Percentiles rank a stretch among this genome's conserved stretches.
Evolutionary conservation across 2,797 vertebrate species (phyloP).

Genomic region (Bucorvus abyssinicus): DNA sequence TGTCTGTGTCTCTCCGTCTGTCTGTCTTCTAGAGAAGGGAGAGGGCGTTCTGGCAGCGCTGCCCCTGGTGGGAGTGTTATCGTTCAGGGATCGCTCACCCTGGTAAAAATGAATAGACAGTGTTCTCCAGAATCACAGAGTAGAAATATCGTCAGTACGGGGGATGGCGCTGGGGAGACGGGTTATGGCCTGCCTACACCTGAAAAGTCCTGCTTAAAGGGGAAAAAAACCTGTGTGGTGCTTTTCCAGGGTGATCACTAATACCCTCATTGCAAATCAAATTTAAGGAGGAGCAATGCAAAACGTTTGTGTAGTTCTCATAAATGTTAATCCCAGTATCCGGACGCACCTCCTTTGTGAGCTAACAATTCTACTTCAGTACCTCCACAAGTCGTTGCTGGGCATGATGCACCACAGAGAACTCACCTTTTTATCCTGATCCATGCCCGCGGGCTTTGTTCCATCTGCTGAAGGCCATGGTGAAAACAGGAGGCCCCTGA

Average conservation of each 20-base stretch:
- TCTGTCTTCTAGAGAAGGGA: conserved; percentile 1
- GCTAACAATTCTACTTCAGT: neutral
- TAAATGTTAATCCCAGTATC: neutral
- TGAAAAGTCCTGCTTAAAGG: neutral
- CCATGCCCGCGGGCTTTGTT: neutral
- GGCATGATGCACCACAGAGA: neutral
- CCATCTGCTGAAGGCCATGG: neutral
- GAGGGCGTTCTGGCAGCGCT: neutral
- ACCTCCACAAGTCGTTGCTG: neutral
- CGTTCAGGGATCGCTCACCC: neutral
- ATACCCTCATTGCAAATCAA: neutral
- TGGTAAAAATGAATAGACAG: neutral
- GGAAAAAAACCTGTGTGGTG: neutral
- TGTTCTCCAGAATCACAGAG: neutral
- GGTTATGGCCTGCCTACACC: neutral
- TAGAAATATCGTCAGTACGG: neutral
- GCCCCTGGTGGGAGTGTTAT: conserved; percentile 3
- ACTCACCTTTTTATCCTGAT: neutral
- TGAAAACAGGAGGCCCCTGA: neutral
- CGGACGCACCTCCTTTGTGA: neutral
- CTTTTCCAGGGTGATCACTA: neutral
- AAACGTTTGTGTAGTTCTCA: neutral
- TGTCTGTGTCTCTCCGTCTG: too few relatives aligned
- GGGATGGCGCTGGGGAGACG: neutral
- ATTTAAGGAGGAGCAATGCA: neutral